Evolutionary conservation across 2,797 vertebrate species (phyloP).

Genomic region (Cuculus canorus): DNA sequence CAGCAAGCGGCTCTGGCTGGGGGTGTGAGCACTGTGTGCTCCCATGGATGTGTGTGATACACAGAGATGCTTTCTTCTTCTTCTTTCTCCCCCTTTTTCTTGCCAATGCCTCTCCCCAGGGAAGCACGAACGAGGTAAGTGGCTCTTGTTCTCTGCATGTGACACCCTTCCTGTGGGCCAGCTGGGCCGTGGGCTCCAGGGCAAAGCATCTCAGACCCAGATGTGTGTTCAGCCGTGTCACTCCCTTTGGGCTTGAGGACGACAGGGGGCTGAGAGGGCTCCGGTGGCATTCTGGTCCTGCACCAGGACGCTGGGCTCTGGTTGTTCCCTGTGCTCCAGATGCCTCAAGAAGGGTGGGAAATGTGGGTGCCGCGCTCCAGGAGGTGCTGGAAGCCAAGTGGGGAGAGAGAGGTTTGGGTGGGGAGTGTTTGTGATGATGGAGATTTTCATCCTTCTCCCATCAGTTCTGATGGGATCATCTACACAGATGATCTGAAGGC

Average conservation of each 20-base stretch:
- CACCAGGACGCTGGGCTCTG: neutral
- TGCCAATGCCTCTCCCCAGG: constrained; percentile 83
- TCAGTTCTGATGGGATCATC: neutral
- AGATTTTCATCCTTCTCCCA: neutral
- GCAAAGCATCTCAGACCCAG: fast-evolving
- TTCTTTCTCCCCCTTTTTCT: neutral
- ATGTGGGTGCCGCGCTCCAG: fast-evolving
- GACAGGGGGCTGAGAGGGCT: neutral
- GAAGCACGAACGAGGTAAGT: constrained; percentile 98
- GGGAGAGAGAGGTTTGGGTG: neutral
- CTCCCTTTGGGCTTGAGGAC: neutral
- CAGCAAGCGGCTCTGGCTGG: neutral
- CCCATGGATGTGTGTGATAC: neutral
- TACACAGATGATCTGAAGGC: too few species aligned
- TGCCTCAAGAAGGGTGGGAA: neutral
- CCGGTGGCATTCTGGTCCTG: neutral
- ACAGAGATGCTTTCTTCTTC: constrained; percentile 17
- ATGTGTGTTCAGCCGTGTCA: fast-evolving
- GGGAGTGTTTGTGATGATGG: fast-evolving
- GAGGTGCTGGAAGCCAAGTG: neutral
- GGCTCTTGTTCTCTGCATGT: neutral
- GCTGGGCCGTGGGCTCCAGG: neutral
- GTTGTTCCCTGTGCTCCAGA: neutral
- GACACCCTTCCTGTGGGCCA: fast-evolving
- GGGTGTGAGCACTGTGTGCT: neutral